Evolutionary conservation across 2,113 vertebrate species (phyloP).

Genomic region (Echinops telfairi): DNA sequence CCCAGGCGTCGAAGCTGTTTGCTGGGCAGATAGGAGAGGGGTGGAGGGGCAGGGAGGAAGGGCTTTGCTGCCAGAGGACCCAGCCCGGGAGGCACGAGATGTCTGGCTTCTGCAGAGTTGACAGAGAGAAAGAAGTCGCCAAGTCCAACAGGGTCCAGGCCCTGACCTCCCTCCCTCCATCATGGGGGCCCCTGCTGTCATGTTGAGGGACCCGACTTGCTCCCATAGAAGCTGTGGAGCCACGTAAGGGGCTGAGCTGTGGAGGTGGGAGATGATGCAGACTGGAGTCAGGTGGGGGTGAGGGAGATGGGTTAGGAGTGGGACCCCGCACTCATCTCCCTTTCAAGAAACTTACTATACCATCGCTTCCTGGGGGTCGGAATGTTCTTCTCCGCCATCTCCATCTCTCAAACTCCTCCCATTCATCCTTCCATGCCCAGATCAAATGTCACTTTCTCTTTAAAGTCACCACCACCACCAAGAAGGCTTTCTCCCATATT

Average conservation of each 20-base stretch:
- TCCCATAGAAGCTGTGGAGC: background rate
- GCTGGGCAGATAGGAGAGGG: background rate
- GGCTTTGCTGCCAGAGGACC: background rate
- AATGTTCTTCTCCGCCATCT: conserved; percentile 12
- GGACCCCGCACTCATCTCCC: background rate
- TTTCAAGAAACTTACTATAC: background rate
- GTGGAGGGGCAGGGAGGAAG: background rate
- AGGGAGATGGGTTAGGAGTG: background rate
- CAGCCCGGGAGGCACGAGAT: background rate
- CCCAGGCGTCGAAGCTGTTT: background rate
- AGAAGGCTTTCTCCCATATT: background rate
- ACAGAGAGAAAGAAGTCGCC: background rate
- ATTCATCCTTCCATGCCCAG: conserved; percentile 1
- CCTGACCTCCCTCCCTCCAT: background rate
- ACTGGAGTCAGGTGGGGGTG: background rate
- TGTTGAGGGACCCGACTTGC: background rate
- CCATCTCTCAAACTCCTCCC: conserved; percentile 7
- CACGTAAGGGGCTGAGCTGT: background rate
- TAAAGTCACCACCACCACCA: background rate
- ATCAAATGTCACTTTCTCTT: background rate
- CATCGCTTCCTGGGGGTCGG: background rate
- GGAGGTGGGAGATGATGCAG: background rate
- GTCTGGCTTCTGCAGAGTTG: background rate
- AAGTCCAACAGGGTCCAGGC: background rate
- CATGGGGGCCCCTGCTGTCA: background rate